A percentile compares a stretch with the other conserved stretches of the same genome.
Evolutionary conservation across 2,888 invertebrate genomes (phyloP).

Genomic region (Ypsolopha sequella): DNA sequence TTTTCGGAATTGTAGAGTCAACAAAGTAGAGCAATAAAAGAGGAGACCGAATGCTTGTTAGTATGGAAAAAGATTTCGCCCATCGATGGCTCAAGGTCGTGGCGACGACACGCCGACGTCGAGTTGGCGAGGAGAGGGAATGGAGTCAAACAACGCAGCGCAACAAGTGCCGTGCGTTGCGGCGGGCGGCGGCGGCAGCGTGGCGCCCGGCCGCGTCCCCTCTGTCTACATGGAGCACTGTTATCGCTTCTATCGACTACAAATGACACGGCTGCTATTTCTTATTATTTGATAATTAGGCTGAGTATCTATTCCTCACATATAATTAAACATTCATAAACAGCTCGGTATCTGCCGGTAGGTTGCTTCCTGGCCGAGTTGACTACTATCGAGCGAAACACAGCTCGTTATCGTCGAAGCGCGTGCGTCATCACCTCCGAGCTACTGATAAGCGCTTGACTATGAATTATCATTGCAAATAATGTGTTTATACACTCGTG

Average conservation of each 20-base stretch:
- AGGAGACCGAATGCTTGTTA: neutral
- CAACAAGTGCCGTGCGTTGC: conserved; percentile 48
- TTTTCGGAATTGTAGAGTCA: too few species aligned
- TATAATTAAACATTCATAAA: neutral
- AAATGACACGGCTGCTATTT: neutral
- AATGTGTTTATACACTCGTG: conserved; percentile 55
- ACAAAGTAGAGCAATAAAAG: too few species aligned
- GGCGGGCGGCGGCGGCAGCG: neutral
- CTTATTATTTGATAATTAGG: neutral
- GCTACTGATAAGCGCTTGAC: conserved; percentile 53
- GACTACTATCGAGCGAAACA: conserved; percentile 28
- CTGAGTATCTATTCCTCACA: neutral
- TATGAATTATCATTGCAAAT: conserved; percentile 69
- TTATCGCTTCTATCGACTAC: neutral
- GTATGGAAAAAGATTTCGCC: neutral
- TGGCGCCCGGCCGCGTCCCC: neutral
- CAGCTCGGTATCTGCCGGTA: neutral
- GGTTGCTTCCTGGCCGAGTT: conserved; percentile 32
- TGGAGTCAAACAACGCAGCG: conserved; percentile 51
- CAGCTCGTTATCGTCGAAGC: conserved; percentile 27
- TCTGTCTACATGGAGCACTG: neutral
- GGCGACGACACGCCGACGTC: conserved; percentile 34
- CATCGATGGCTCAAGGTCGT: conserved; percentile 31
- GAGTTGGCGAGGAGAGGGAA: conserved; percentile 45
- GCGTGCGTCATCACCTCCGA: conserved; percentile 66